phyloP scores from a whole-genome alignment of 2,797 vertebrate species.

The Aphelocoma californica region DNA sequence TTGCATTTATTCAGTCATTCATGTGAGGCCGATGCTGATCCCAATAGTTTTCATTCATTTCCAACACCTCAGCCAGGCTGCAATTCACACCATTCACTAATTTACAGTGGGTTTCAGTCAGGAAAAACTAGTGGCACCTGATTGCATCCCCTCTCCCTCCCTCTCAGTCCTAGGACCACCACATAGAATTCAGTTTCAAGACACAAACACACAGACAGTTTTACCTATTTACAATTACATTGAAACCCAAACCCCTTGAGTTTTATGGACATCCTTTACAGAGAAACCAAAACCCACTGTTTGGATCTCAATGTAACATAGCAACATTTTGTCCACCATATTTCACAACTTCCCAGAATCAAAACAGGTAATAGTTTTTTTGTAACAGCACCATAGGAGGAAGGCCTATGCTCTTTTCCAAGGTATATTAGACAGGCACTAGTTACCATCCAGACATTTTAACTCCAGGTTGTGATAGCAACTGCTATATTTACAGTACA shows the following conservation, averaged over 20 bases:
- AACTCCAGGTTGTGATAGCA: slow-evolving; percentile 18
- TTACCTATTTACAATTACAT: slow-evolving; percentile 76
- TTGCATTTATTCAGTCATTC: slow-evolving; percentile 45
- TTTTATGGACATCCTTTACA: slow-evolving; percentile 60
- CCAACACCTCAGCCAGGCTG: neutral
- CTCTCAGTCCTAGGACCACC: slow-evolving; percentile 6
- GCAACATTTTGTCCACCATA: slow-evolving; percentile 47
- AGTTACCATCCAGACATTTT: slow-evolving; percentile 28
- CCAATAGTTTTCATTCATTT: neutral
- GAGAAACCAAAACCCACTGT: slow-evolving; percentile 54
- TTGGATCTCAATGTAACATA: slow-evolving; percentile 66
- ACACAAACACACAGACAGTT: slow-evolving; percentile 56
- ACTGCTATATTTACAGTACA: slow-evolving; percentile 57
- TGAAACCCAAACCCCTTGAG: slow-evolving; percentile 67
- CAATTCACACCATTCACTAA: neutral
- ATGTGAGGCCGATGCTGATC: neutral
- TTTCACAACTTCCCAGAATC: slow-evolving; percentile 44
- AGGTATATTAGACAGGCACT: slow-evolving; percentile 30
- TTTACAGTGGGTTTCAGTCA: neutral
- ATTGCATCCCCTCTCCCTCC: neutral
- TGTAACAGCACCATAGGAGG: slow-evolving; percentile 59
- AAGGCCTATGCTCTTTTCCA: slow-evolving; percentile 30
- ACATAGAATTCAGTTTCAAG: slow-evolving; percentile 36
- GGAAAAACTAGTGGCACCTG: neutral
- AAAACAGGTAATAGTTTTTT: neutral